phyloP scores from a whole-genome alignment of 2,113 vertebrate species.

The Zingel zingel region DNA sequence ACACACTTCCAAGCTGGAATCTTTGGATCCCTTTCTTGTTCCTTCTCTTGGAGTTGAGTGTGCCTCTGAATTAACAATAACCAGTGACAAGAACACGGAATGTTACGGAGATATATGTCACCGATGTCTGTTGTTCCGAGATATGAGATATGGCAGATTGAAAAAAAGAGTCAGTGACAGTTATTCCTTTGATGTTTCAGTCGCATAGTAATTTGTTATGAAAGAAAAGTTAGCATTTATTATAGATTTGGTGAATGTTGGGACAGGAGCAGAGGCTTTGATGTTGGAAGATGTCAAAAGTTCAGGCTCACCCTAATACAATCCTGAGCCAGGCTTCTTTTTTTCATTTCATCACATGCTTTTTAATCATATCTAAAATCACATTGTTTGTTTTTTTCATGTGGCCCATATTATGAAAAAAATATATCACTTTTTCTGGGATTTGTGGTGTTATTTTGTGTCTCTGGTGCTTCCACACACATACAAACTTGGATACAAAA shows the following conservation, averaged over 20 bases:
- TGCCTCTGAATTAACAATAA: constrained; percentile 61
- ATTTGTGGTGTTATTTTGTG: too few species aligned
- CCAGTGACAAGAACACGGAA: constrained; percentile 60
- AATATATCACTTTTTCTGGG: too few species aligned
- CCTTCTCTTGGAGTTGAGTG: constrained; percentile 29
- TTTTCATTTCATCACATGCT: not conserved
- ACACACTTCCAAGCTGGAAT: constrained; percentile 8
- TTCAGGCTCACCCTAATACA: constrained; percentile 50
- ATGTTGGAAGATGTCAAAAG: constrained; percentile 67
- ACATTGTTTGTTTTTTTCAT: not conserved
- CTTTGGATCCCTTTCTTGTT: constrained; percentile 43
- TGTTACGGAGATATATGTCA: constrained; percentile 56
- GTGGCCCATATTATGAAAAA: not conserved
- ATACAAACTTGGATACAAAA: too few species aligned
- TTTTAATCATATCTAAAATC: not conserved
- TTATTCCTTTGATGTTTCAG: constrained; percentile 65
- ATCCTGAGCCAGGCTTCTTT: not conserved
- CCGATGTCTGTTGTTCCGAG: constrained; percentile 26
- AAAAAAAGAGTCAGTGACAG: constrained; percentile 56
- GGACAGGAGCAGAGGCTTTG: constrained; percentile 66
- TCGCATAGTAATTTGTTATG: constrained; percentile 63
- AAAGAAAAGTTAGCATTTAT: constrained; percentile 68
- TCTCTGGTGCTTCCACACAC: too few species aligned
- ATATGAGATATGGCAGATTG: constrained; percentile 55
- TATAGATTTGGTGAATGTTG: constrained; percentile 67